Conservation (phyloP, 2,113 vertebrate species). For the Chrysemys picta region DNA sequence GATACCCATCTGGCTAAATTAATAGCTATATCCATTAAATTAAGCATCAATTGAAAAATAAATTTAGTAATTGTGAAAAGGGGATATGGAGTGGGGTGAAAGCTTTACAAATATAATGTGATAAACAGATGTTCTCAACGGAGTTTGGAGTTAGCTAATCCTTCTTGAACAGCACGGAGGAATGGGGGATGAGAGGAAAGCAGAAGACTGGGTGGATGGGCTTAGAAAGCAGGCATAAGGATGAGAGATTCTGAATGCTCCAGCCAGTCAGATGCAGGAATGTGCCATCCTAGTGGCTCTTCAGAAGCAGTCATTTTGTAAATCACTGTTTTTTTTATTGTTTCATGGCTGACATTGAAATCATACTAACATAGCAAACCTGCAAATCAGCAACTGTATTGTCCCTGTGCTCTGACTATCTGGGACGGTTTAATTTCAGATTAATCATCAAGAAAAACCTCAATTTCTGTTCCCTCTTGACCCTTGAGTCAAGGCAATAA, state of each 20-base stretch:
- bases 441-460: neutral
- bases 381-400: neutral
- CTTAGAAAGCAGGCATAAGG: neutral
- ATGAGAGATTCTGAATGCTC: constrained; percentile 29
- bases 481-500: neutral
- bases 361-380: neutral
- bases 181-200: neutral
- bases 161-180: neutral
- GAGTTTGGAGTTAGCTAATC: neutral
- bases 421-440: neutral
- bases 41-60: constrained; percentile 13
- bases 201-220: neutral
- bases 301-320: neutral
- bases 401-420: neutral
- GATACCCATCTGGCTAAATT: constrained; percentile 15
- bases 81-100: neutral
- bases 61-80: constrained; percentile 18
- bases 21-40: constrained; percentile 28
- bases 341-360: neutral
- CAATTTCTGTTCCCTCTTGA: neutral
- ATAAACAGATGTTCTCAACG: neutral
- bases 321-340: neutral
- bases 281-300: neutral
- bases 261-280: neutral
- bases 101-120: constrained; percentile 5